Evolutionary conservation across 1,140 invertebrate species (phyloP).

Genomic region (Himalopsyche phryganea): DNA sequence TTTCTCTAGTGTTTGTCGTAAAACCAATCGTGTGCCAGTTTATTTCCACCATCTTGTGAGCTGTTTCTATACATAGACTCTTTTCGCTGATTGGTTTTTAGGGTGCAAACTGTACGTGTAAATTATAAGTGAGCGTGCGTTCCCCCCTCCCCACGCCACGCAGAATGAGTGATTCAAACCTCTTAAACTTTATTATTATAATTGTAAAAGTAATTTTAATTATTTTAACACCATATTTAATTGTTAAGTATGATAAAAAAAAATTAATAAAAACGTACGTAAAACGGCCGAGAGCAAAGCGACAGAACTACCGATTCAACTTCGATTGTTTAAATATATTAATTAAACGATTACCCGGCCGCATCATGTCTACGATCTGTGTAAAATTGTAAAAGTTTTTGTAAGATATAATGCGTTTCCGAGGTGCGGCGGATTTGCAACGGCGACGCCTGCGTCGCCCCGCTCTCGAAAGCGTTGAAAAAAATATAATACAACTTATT

Average conservation of each 20-base stretch:
- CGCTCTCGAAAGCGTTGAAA: too few relatives aligned
- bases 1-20: constrained; percentile 53
- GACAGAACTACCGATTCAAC: constrained; percentile 3
- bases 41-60: constrained; percentile 30
- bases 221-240: constrained; percentile 36
- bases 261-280: constrained; percentile 14
- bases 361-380: neutral
- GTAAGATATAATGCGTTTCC: constrained; percentile 31
- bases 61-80: constrained; percentile 32
- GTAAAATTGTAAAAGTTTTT: constrained; percentile 32
- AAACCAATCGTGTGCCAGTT: constrained; percentile 33
- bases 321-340: neutral
- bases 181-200: constrained; percentile 33
- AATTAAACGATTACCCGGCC: neutral
- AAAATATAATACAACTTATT: constrained; percentile 12
- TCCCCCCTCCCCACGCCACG: constrained; percentile 26
- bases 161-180: constrained; percentile 35
- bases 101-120: constrained; percentile 35
- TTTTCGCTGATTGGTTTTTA: constrained; percentile 27
- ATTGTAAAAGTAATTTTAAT: constrained; percentile 36
- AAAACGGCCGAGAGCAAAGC: constrained; percentile 28
- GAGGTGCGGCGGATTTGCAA: neutral
- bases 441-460: too few relatives aligned
- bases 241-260: constrained; percentile 32
- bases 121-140: constrained; percentile 33